phyloP scores from a whole-genome alignment of 2,888 invertebrate species.

The Diarsia brunnea region DNA sequence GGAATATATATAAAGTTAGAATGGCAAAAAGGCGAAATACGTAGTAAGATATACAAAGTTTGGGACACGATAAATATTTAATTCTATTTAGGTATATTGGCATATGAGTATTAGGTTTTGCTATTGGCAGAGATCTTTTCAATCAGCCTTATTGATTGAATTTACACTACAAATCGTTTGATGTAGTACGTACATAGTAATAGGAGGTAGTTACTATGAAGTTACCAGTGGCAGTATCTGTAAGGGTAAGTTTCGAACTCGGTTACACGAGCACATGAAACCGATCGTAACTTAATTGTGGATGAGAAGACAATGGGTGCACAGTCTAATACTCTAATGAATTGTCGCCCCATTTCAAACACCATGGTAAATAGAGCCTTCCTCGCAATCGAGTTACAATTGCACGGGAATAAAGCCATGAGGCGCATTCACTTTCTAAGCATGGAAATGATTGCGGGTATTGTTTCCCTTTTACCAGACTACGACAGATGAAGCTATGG shows the following conservation, averaged over 20 bases:
- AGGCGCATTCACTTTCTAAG: conserved; percentile 26
- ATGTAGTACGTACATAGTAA: not conserved
- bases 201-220: not conserved
- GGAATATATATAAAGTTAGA: conserved; percentile 46
- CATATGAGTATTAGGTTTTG: conserved; percentile 7
- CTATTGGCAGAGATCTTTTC: not conserved
- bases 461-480: conserved; percentile 15
- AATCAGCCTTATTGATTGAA: conserved; percentile 11
- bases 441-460: conserved; percentile 16
- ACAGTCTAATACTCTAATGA: conserved; percentile 43
- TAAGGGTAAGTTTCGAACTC: conserved; percentile 40
- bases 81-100: conserved; percentile 39
- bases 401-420: conserved; percentile 21
- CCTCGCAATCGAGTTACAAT: conserved; percentile 23
- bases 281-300: conserved; percentile 45
- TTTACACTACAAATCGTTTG: not conserved
- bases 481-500: not conserved
- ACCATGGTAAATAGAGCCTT: conserved; percentile 22
- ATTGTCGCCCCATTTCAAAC: conserved; percentile 28
- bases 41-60: conserved; percentile 33
- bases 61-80: conserved; percentile 46
- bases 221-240: conserved; percentile 1
- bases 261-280: conserved; percentile 36
- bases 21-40: conserved; percentile 39
- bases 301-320: conserved; percentile 19